Evolutionary conservation across 2,797 vertebrate genomes (phyloP).

Genomic region (Otolemur crassicaudatus): DNA sequence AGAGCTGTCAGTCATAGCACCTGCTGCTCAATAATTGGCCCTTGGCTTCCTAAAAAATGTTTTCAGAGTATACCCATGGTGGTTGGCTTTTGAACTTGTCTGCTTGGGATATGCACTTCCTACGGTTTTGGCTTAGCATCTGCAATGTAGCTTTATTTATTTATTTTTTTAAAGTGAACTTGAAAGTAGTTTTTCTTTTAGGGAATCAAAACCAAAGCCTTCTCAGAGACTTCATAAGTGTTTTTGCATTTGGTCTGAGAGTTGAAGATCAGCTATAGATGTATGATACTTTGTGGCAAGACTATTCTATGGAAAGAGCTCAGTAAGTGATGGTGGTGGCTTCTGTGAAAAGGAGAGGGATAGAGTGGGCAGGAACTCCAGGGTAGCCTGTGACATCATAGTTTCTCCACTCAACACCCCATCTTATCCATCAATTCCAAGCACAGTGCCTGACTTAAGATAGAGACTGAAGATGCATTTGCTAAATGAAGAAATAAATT

Average conservation of each 20-base stretch:
- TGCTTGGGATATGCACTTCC: background rate
- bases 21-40: background rate
- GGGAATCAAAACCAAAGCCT: background rate
- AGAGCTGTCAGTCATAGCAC: background rate
- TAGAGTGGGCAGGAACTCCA: background rate
- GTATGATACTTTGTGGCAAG: background rate
- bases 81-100: conserved; percentile 28
- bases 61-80: background rate
- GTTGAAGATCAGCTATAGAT: background rate
- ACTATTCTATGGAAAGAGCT: background rate
- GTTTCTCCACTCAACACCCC: background rate
- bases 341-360: background rate
- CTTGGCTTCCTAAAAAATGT: conserved; percentile 39
- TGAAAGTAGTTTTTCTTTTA: conserved; percentile 46
- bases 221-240: background rate
- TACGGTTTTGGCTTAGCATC: background rate
- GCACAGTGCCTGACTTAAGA: background rate
- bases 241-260: background rate
- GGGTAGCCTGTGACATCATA: background rate
- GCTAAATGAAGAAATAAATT: background rate
- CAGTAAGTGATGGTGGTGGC: background rate
- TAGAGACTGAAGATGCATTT: background rate
- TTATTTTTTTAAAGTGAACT: conserved; percentile 37
- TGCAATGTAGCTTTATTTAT: background rate
- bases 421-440: background rate